phyloP scores from a whole-genome alignment of 2,888 invertebrate species.

The Brachylomia viminalis region DNA sequence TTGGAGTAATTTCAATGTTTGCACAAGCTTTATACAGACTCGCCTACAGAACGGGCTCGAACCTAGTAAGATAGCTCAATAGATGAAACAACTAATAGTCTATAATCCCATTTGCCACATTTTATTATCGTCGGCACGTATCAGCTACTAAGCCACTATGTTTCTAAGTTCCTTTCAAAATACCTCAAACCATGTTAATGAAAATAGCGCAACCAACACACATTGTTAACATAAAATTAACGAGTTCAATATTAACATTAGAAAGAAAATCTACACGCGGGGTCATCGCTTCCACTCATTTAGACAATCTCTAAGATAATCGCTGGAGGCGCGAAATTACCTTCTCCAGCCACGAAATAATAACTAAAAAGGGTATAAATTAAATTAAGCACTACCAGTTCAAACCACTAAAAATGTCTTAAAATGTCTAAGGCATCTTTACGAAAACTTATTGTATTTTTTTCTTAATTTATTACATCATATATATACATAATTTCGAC shows the following conservation, averaged over 20 bases:
- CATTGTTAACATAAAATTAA: slow-evolving; percentile 80
- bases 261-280: slow-evolving; percentile 66
- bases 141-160: slow-evolving; percentile 82
- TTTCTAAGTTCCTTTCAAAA: slow-evolving; percentile 81
- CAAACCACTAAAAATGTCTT: slow-evolving; percentile 81
- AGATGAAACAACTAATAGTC: slow-evolving; percentile 77
- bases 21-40: slow-evolving; percentile 79
- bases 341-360: slow-evolving; percentile 57
- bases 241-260: slow-evolving; percentile 68
- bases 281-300: slow-evolving; percentile 58
- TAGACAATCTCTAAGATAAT: slow-evolving; percentile 44
- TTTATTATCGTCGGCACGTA: slow-evolving; percentile 79
- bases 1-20: slow-evolving; percentile 80
- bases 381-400: slow-evolving; percentile 75
- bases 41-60: slow-evolving; percentile 72
- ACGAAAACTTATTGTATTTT: slow-evolving; percentile 89
- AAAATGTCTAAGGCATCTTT: slow-evolving; percentile 88
- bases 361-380: slow-evolving; percentile 77
- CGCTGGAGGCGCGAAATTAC: slow-evolving; percentile 54
- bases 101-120: slow-evolving; percentile 87
- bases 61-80: slow-evolving; percentile 72
- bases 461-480: slow-evolving; percentile 89
- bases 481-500: slow-evolving; percentile 90
- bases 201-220: slow-evolving; percentile 85
- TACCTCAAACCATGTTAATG: slow-evolving; percentile 87